Conservation (phyloP, 2,888 invertebrate genomes). For the Germaria angustata region DNA sequence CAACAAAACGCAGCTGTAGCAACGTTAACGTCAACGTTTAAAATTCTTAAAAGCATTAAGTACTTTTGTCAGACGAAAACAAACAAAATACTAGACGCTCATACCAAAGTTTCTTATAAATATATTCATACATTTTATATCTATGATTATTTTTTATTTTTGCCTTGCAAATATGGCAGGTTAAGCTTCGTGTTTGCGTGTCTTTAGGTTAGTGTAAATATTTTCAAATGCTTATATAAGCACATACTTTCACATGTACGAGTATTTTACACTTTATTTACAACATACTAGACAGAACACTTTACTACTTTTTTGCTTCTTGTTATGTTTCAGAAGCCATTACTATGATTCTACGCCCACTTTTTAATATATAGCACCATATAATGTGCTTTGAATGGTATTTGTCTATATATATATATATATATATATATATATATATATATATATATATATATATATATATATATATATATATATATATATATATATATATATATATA, state of each 20-base stretch:
- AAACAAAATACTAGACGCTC: slow-evolving; percentile 19
- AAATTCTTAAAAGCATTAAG: slow-evolving; percentile 38
- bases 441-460: not conserved
- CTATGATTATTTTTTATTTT: slow-evolving; percentile 24
- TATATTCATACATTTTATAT: slow-evolving; percentile 28
- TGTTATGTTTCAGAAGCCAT: slow-evolving; percentile 17
- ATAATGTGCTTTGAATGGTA: not conserved
- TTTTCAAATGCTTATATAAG: slow-evolving; percentile 19
- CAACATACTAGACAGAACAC: slow-evolving; percentile 20
- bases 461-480: not conserved
- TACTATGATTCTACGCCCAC: not conserved
- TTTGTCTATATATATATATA: not conserved
- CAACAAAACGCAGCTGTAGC: slow-evolving; percentile 16
- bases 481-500: not conserved
- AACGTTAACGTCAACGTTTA: not conserved
- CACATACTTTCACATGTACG: not conserved
- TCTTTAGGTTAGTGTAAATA: slow-evolving; percentile 69
- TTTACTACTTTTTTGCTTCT: slow-evolving; percentile 22
- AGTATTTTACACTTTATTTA: slow-evolving; percentile 9
- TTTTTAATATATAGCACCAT: not conserved
- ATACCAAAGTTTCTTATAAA: slow-evolving; percentile 1
- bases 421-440: no score
- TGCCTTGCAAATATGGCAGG: slow-evolving; percentile 26
- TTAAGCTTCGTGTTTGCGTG: slow-evolving; percentile 68
- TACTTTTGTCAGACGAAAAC: slow-evolving; percentile 37